Base-by-base conservation (phyloP, 2,888 invertebrate species). In the Polyommatus icarus region DNA sequence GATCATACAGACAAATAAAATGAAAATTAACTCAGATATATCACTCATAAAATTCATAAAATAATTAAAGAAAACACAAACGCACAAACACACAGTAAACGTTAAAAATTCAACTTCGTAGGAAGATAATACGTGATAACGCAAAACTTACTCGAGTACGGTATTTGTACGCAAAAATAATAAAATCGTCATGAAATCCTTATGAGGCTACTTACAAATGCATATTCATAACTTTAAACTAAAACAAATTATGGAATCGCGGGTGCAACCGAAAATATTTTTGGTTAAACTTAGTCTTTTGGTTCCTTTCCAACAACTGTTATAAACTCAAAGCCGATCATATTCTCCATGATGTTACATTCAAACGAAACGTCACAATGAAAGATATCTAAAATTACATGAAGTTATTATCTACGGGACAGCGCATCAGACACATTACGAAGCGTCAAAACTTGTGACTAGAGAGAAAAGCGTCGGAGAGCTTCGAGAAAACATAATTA, bases 391-490 rank as follows among this genome's bases (percentile, higher is more conserved):
- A 18, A 67, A 61, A 67, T 54, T 75, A 75, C 24, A 54, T 24
- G 54, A 75, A 75, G 50, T 75, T 75, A 29, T 73, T 75, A 75
- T 50, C 75, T 75, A 75, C 75, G 50, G 54, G 72, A 79, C 72
- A 78, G 77, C 73, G 67, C 78, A 57, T 67, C 20, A 76, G 85
- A 87, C 86, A 88, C 85, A 85, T 84, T 82, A 83, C 81, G 10
- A 77, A 83, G 84, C 87, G 86, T 89, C 87, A 81, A 85, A 85
- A 83, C 84, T 83, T 84, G 84, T 91, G 92, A 93, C 92, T 92
- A 91, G 92, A 91, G 85, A 87, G 83, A 84, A 83, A 86, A 88
- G 87, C 83, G 83, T 85, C 82, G 82, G 82, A 83, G 81, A 86
- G 88, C 87, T 87, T 83, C 83, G 81, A 80, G 83, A 83, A 87